phyloP scores from a whole-genome alignment of 2,888 invertebrate genomes.

The Stenodera caucasica region DNA sequence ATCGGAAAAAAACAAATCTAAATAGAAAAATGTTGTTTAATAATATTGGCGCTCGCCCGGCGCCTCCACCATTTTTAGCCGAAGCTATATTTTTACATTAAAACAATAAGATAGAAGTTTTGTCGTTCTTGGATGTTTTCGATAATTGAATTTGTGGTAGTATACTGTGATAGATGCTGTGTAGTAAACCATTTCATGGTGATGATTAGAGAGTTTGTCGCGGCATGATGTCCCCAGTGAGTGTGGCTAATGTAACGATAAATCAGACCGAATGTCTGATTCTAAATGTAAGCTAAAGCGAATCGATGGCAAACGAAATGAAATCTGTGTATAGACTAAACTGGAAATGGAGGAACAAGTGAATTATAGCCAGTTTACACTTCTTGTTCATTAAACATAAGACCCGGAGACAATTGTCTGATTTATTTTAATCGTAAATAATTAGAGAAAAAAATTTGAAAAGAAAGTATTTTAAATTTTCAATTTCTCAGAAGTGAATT shows the following conservation, averaged over 20 bases:
- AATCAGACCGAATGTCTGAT: constrained; percentile 29
- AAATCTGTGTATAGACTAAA: constrained; percentile 21
- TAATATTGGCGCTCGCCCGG: neutral
- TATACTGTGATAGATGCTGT: constrained; percentile 19
- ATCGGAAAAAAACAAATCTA: constrained; percentile 43
- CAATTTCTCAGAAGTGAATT: constrained; percentile 34
- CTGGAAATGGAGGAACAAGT: constrained; percentile 15
- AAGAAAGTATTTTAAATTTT: neutral
- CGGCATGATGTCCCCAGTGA: constrained; percentile 26
- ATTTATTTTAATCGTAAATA: neutral
- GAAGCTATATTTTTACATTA: neutral
- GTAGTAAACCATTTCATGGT: constrained; percentile 30
- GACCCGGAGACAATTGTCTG: neutral
- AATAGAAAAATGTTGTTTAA: neutral
- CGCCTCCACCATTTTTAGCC: neutral
- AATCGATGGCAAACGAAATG: constrained; percentile 19
- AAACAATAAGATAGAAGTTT: neutral
- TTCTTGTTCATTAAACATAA: constrained; percentile 27
- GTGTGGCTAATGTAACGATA: constrained; percentile 31
- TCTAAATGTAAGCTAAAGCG: constrained; percentile 28
- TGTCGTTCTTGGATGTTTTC: constrained; percentile 14
- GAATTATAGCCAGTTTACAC: constrained; percentile 23
- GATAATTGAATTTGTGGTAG: constrained; percentile 27
- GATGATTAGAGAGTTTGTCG: constrained; percentile 36
- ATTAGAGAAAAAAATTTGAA: neutral